Evolutionary conservation across 2,888 invertebrate species (phyloP).

Genomic region (Diloba caeruleocephala): DNA sequence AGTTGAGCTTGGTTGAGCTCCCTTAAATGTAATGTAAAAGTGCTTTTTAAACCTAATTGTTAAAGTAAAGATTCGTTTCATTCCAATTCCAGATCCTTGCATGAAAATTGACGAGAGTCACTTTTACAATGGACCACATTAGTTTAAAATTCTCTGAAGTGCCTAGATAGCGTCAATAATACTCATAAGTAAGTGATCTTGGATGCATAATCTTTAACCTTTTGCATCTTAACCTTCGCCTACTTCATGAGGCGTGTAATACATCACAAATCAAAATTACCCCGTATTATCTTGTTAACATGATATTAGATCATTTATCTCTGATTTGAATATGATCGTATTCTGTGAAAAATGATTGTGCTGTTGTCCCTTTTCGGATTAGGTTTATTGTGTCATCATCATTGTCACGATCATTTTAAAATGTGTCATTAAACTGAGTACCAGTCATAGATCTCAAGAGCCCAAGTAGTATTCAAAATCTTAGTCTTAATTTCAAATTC

Average conservation of each 20-base stretch:
- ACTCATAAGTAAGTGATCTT: constrained; percentile 48
- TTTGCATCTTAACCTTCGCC: constrained; percentile 54
- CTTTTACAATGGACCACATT: too few species aligned
- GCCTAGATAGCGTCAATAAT: constrained; percentile 12
- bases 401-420: not conserved
- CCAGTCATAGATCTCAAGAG: too few species aligned
- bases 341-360: constrained; percentile 35
- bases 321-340: constrained; percentile 49
- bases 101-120: too few species aligned
- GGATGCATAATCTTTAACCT: constrained; percentile 51
- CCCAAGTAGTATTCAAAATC: too few species aligned
- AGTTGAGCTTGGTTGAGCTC: too few species aligned
- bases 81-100: too few species aligned
- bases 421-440: too few species aligned
- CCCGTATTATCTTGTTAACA: constrained; percentile 55
- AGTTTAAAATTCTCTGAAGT: not conserved
- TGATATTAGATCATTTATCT: constrained; percentile 51
- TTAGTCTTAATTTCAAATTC: too few species aligned
- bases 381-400: constrained; percentile 7
- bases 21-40: too few species aligned
- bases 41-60: too few species aligned
- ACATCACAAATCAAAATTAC: constrained; percentile 59
- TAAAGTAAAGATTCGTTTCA: too few species aligned
- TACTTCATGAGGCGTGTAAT: constrained; percentile 49
- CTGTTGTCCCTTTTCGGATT: constrained; percentile 14